Evolutionary conservation across 2,888 invertebrate species (phyloP).

Genomic region (Uropetala carovei): DNA sequence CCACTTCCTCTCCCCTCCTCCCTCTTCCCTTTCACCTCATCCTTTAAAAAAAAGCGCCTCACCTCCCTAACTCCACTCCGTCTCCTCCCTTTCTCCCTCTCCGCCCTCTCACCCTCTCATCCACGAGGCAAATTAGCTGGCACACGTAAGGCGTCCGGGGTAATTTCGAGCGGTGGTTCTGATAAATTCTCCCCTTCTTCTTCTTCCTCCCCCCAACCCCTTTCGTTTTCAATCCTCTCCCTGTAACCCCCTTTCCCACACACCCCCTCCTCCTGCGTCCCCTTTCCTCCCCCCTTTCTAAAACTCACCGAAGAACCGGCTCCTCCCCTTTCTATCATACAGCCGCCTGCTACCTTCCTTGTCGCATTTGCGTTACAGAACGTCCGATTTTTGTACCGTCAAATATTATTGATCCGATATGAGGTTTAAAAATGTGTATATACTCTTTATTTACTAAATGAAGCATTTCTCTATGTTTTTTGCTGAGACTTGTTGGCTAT

Average conservation of each 20-base stretch:
- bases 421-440: no score
- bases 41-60: background rate
- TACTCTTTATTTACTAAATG: no score
- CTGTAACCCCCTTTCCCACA: background rate
- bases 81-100: slow-evolving; percentile 13
- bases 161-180: slow-evolving; percentile 55
- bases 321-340: background rate
- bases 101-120: background rate
- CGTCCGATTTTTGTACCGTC: background rate
- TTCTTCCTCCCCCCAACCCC: background rate
- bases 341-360: background rate
- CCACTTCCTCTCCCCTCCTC: background rate
- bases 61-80: background rate
- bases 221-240: background rate
- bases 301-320: background rate
- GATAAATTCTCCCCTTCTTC: slow-evolving; percentile 42
- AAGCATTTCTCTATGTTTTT: no score
- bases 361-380: no score
- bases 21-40: background rate
- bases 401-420: no score
- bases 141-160: slow-evolving; percentile 62
- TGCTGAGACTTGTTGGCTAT: no score
- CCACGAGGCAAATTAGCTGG: slow-evolving; percentile 53
- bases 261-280: background rate
- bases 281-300: background rate